These are phyloP conservation scores for Setipinna tenuifilis DNA, from an alignment of 2,797 vertebrate genomes.

Conservation along the genomic window DNA sequence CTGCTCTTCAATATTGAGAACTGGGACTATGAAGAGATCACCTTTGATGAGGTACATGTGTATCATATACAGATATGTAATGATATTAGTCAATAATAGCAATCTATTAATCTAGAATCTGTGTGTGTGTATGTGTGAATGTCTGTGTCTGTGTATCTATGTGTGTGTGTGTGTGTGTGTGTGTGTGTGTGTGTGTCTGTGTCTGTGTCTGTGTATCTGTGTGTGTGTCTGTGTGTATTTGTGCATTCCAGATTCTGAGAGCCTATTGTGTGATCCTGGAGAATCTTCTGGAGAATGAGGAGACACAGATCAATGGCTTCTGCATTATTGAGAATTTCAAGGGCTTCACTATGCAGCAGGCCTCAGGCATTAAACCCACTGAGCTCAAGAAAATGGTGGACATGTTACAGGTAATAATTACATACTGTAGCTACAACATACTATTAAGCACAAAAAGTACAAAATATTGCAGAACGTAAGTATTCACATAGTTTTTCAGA, in stretches of 20 bases:
- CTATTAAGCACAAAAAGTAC: too few species aligned
- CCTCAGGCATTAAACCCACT: slow-evolving; percentile 88
- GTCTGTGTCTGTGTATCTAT: slow-evolving; percentile 21
- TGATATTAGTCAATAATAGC: background rate
- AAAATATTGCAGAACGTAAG: too few species aligned
- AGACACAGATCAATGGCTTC: slow-evolving; percentile 98
- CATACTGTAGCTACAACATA: background rate
- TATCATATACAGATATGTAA: background rate
- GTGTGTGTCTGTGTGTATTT: slow-evolving; percentile 22
- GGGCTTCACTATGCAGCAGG: slow-evolving; percentile 98
- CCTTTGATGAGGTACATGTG: slow-evolving; percentile 89
- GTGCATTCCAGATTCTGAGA: slow-evolving; percentile 84
- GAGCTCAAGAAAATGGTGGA: slow-evolving; percentile 99
- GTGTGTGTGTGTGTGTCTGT: slow-evolving; percentile 7
- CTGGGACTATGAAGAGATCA: slow-evolving; percentile 98
- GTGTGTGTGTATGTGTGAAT: slow-evolving; percentile 7
- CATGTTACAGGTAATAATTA: slow-evolving; percentile 90
- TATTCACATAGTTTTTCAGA: too few species aligned
- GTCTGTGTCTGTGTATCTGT: slow-evolving; percentile 25
- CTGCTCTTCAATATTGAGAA: slow-evolving; percentile 98
- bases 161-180: slow-evolving; percentile 11
- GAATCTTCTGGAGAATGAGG: slow-evolving; percentile 94
- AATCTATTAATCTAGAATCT: slow-evolving; percentile 3
- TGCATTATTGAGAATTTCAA: slow-evolving; percentile 98
- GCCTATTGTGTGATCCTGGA: slow-evolving; percentile 98